Evolutionary conservation across 2,888 invertebrate genomes (phyloP).

Genomic region (Eupeodes luniger): DNA sequence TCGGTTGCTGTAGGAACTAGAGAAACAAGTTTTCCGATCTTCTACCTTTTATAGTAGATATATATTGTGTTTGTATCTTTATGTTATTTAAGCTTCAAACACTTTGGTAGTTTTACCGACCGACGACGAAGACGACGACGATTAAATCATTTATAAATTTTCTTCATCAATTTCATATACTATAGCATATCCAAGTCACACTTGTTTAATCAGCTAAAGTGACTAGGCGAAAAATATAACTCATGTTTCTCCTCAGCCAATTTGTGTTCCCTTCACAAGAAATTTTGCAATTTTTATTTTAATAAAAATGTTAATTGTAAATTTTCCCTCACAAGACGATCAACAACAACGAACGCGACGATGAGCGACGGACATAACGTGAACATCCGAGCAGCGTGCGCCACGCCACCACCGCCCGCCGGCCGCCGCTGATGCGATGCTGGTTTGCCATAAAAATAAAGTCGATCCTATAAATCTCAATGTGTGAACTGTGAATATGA

Average conservation of each 20-base stretch:
- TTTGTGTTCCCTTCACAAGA: constrained; percentile 11
- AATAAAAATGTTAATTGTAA: constrained; percentile 4
- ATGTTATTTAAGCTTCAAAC: constrained; percentile 14
- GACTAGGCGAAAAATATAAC: constrained; percentile 36
- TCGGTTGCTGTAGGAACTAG: constrained; percentile 44
- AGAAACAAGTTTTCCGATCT: constrained; percentile 58
- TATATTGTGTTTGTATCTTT: background rate
- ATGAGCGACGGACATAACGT: background rate
- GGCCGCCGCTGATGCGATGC: too few species aligned
- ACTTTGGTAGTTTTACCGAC: constrained; percentile 46
- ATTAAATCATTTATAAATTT: constrained; percentile 52
- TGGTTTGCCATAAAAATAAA: constrained; percentile 52
- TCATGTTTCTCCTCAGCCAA: constrained; percentile 8
- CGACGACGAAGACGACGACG: background rate
- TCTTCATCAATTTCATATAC: constrained; percentile 22
- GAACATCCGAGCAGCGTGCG: constrained; percentile 30
- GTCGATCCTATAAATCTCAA: constrained; percentile 64
- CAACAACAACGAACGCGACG: background rate
- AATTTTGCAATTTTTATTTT: constrained; percentile 8
- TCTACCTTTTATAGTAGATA: background rate
- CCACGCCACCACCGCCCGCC: background rate
- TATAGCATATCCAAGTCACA: background rate
- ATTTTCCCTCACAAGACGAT: background rate
- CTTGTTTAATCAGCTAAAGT: constrained; percentile 4
- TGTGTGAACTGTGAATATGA: constrained; percentile 63